Conservation (phyloP, 2,888 invertebrate genomes). For the Macropis europaea region DNA sequence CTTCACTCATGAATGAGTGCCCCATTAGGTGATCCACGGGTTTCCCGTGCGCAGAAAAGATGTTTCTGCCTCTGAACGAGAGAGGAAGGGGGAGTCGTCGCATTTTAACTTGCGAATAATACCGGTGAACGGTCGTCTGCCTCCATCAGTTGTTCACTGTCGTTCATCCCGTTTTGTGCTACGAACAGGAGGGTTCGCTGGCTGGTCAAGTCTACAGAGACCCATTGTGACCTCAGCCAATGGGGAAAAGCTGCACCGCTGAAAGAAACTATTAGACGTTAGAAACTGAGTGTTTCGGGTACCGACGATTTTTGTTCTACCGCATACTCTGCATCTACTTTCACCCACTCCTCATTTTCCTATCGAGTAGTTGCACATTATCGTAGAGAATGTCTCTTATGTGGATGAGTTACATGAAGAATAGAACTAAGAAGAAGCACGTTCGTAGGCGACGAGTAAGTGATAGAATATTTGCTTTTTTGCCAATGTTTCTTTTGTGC, state of each 20-base stretch:
- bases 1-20: conserved; percentile 59
- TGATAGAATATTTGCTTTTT: conserved; percentile 18
- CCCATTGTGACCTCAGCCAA: too few species aligned
- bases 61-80: conserved; percentile 3
- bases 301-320: neutral
- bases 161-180: conserved; percentile 25
- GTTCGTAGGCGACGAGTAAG: conserved; percentile 70
- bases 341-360: too few species aligned
- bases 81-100: conserved; percentile 25
- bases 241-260: too few species aligned
- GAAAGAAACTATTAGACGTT: neutral
- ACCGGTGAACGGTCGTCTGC: conserved; percentile 48
- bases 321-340: too few species aligned
- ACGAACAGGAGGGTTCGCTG: neutral
- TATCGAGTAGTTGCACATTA: neutral
- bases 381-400: conserved; percentile 78
- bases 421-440: conserved; percentile 73
- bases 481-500: neutral
- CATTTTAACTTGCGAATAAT: conserved; percentile 58
- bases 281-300: neutral
- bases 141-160: conserved; percentile 46
- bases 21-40: conserved; percentile 39
- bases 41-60: conserved; percentile 54
- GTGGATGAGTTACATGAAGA: conserved; percentile 82
- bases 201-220: neutral